Evolutionary conservation across 2,888 invertebrate species (phyloP), one percentile per base, ranked within the genome.

Genomic region (Dasypogon diadema): DNA sequence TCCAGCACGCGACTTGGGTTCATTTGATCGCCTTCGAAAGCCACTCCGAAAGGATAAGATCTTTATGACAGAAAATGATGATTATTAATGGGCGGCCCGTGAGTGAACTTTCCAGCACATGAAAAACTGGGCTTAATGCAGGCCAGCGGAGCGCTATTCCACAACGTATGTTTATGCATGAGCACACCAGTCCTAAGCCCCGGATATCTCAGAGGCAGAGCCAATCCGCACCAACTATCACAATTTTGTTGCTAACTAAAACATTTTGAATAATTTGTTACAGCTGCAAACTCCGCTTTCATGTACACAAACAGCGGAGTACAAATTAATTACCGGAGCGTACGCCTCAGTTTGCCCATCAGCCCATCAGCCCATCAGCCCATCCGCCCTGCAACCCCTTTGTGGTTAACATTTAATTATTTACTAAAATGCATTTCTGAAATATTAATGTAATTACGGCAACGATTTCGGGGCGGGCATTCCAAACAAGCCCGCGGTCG

Each of bases 401-500:
- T 70, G 51, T 51, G 54, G 51, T 70, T 70, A 54, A 54, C 73
- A 55, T 73, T 73, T 42, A 73, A 73, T 73, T 73, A 73, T 74
- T 48, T 46, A 46, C 46, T 79, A 80, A 79, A 81, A 80, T 79
- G 80, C 80, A 81, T 81, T 78, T 78, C 77, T 84, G 82, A 84
- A 84, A 83, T 83, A 84, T 84, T 84, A 81, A 84, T 84, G 84
- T 82, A 84, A 84, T 84, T 84, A 84, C 81, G 83, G 56, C 30
- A 63, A 60, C 51, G 76, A 75, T 34, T 74, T 51, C 65, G 46
- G 63, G 54, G 74, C 63, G 48, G 34, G 55, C 48, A 58, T 58
- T 75, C 73, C 74, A 77, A 77, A 42, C 72, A 63, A 18, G 55
- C 55, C 42, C 21, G 18, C 26, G 55, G 73, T 54, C 24, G 24